Base-by-base conservation (phyloP, 2,113 vertebrate genomes). In the Odobenus rosmarus region DNA sequence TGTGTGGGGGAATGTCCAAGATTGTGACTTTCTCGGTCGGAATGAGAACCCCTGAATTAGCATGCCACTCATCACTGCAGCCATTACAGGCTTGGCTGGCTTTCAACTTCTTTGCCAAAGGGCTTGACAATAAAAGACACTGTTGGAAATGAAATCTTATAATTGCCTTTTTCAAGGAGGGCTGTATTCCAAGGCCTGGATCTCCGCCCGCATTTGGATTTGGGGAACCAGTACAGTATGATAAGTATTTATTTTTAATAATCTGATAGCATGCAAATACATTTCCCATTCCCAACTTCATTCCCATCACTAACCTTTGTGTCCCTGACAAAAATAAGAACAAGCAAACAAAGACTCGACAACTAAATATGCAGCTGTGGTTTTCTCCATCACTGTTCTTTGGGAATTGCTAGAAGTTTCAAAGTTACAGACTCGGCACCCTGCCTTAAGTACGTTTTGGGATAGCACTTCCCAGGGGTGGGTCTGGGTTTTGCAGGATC, bases 231-330 rank as follows among this genome's bases (percentile, higher is more conserved):
- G 42, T 89, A 61, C 26, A 0, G 42, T 31, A 39, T 33, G 11
- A 31, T 67, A 88, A 86, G 76, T 71, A 61, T 97, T 96, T 98
- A 79, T 95, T 96, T 98, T 95, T 24, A 72, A 96, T 95, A 91
- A 95, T 97, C 97, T 89, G 96, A 97, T 86, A 97, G 67, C 93
- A 74, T 82, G 92, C 67, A 93, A 93, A 96, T 86, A 10, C 4
- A 7, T 82, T 97, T 91, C 90, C 84, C 74, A 89, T 82, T 95
- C 61, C 71, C 39, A 33, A 1, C 79, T 87, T 64, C 89, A 80
- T 74, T 94, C 67, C 61, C 39, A 42, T 84, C 12, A 1, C 61
- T 46, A 19, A 82, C 53, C 79, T 83, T 14, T 53, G 64, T 18
- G 12, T 28, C 80, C 85, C 57, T 5, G 12, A 64, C 49, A 83